These are phyloP conservation scores for Sapajus apella DNA, from an alignment of 2,113 vertebrate species.

Conservation along the genomic window DNA sequence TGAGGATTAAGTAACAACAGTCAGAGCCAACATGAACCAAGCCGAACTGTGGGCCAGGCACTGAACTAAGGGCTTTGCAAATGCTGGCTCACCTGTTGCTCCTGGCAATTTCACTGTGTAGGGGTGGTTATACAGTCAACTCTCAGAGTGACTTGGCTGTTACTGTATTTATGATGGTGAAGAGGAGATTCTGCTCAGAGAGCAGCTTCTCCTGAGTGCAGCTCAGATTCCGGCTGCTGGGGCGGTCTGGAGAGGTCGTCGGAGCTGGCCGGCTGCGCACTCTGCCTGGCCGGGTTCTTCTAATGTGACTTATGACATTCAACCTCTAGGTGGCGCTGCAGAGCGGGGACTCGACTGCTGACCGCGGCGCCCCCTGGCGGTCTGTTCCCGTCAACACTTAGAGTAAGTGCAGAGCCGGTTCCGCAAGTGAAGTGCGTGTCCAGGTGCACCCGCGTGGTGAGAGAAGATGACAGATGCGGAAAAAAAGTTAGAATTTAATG, in stretches of 20 bases:
- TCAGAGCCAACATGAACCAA: neutral
- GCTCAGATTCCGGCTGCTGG: neutral
- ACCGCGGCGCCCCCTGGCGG: slow-evolving; percentile 52
- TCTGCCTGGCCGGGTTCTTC: neutral
- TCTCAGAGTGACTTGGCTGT: neutral
- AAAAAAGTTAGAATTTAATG: neutral
- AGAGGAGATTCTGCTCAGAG: neutral
- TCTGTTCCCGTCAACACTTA: neutral
- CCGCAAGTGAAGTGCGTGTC: neutral
- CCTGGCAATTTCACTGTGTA: neutral
- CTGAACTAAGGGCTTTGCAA: neutral
- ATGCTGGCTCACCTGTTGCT: rapidly evolving
- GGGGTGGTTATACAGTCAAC: neutral
- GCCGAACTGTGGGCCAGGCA: neutral
- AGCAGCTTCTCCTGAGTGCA: neutral
- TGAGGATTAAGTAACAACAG: neutral
- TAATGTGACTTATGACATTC: rapidly evolving
- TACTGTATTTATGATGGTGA: neutral
- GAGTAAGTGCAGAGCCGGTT: neutral
- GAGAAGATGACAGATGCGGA: neutral
- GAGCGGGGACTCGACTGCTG: neutral
- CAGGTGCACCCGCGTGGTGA: rapidly evolving
- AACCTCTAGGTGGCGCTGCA: slow-evolving; percentile 40
- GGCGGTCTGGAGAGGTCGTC: rapidly evolving
- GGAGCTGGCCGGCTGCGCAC: rapidly evolving